Conservation (phyloP, 2,888 invertebrate genomes). For the Anagyrus pseudococci region DNA sequence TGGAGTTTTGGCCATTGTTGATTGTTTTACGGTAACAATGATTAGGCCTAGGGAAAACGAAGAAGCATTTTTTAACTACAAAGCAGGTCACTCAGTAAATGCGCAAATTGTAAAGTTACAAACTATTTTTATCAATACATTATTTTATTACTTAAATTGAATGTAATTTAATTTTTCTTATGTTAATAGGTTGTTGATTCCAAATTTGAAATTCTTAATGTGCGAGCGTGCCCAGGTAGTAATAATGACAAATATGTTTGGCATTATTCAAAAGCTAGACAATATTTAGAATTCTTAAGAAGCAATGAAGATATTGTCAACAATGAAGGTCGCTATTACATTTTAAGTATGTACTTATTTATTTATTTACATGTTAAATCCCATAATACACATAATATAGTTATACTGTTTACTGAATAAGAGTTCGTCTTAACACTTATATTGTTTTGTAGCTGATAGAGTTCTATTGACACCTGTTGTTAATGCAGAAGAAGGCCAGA, state of each 20-base stretch:
- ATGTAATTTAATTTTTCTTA: neutral
- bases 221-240: neutral
- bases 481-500: too few species aligned
- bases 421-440: too few species aligned
- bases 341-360: neutral
- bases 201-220: neutral
- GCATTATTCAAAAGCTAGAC: neutral
- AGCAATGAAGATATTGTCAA: neutral
- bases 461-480: too few species aligned
- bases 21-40: constrained; percentile 1
- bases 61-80: constrained; percentile 4
- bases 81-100: neutral
- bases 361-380: too few species aligned
- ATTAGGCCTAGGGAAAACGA: neutral
- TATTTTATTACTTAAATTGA: neutral
- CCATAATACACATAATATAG: too few species aligned
- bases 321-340: neutral
- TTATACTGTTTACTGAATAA: too few species aligned
- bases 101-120: constrained; percentile 7
- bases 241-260: constrained; percentile 7
- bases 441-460: too few species aligned
- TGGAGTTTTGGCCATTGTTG: neutral
- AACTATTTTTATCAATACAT: neutral
- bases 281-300: constrained; percentile 1
- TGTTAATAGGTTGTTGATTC: constrained; percentile 2